Conservation (phyloP, 2,797 vertebrate genomes). For the Hipposideros larvatus region DNA sequence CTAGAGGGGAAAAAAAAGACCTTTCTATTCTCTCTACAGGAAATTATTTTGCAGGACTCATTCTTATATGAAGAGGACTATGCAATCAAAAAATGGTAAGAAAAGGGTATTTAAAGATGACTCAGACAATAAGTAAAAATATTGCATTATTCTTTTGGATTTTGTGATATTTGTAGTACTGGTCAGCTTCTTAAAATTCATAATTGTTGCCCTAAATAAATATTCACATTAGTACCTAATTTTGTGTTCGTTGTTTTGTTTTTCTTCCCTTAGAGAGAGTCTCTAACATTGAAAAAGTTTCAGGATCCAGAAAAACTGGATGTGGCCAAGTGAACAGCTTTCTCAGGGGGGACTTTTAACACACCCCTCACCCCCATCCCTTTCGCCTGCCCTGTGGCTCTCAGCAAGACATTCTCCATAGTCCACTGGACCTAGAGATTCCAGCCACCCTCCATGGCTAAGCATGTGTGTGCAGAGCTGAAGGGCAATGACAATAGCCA, state of each 20-base stretch:
- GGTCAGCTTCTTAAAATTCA: not conserved
- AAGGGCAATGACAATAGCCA: not conserved
- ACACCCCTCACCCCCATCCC: not conserved
- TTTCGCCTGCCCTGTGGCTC: not conserved
- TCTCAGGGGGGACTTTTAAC: not conserved
- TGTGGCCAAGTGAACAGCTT: not conserved
- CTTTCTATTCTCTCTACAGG: not conserved
- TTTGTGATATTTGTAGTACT: not conserved
- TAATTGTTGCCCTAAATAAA: not conserved
- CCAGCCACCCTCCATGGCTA: not conserved
- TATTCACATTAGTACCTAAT: not conserved
- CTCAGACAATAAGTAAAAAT: not conserved
- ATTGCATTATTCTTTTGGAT: not conserved
- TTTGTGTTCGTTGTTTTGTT: not conserved
- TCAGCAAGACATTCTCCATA: not conserved
- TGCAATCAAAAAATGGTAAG: not conserved
- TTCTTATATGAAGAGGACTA: not conserved
- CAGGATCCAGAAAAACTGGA: not conserved
- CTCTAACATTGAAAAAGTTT: not conserved
- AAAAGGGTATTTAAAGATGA: not conserved
- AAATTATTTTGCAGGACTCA: not conserved
- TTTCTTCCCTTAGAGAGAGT: not conserved
- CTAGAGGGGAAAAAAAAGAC: not conserved
- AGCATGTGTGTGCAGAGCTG: fast-evolving
- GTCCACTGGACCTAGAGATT: not conserved